These are phyloP conservation scores for Mesochorus sp. DNA, from an alignment of 2,888 invertebrate species.

Conservation along the genomic window DNA sequence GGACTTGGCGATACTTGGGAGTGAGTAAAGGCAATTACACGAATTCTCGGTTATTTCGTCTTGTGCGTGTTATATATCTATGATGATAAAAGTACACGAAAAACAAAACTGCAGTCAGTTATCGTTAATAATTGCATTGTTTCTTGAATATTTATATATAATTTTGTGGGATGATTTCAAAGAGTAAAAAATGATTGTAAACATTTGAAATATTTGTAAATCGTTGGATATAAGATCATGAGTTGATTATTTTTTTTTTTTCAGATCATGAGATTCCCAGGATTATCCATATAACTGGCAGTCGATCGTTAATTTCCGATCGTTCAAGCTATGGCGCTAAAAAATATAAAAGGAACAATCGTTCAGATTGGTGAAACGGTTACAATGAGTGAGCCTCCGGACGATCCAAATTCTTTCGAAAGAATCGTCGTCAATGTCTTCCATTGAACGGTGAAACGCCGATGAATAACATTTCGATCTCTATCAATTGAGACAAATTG, in stretches of 20 bases:
- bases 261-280: not conserved
- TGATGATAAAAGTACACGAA: too few relatives aligned
- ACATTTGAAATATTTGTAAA: too few relatives aligned
- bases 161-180: too few relatives aligned
- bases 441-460: not conserved
- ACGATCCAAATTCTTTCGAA: not conserved
- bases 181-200: too few relatives aligned
- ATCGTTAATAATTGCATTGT: too few relatives aligned
- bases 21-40: slow-evolving; percentile 9
- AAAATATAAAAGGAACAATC: not conserved
- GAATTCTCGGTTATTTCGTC: not conserved
- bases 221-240: too few relatives aligned
- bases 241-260: not conserved
- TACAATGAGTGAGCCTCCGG: slow-evolving; percentile 2
- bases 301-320: not conserved
- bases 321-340: not conserved
- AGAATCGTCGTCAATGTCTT: slow-evolving; percentile 7
- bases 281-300: too few relatives aligned
- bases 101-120: too few relatives aligned
- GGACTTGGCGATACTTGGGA: not conserved
- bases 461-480: too few relatives aligned
- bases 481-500: too few relatives aligned
- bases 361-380: not conserved
- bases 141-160: too few relatives aligned
- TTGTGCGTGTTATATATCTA: not conserved